phyloP scores from a whole-genome alignment of 2,113 vertebrate species.

The Jaculus jaculus region DNA sequence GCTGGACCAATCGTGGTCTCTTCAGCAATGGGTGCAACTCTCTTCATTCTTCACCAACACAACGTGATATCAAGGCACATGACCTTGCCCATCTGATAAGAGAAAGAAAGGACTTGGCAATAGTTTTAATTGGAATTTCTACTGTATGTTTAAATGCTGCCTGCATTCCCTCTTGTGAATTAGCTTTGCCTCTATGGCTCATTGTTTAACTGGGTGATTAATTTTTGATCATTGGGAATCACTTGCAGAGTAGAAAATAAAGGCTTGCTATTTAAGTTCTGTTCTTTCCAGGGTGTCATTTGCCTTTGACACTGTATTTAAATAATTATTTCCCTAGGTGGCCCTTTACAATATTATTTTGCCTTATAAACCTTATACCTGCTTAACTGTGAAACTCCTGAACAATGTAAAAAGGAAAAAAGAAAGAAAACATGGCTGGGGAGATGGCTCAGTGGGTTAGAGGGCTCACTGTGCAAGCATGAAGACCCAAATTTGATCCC shows the following conservation, averaged over 20 bases:
- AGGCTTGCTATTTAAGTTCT: not conserved
- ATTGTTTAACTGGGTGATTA: not conserved
- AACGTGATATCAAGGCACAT: not conserved
- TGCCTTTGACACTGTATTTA: not conserved
- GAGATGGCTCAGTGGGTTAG: no score
- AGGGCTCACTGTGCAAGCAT: no score
- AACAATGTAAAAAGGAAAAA: not conserved
- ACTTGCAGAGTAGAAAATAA: not conserved
- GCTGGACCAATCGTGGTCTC: not conserved
- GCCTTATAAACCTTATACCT: not conserved
- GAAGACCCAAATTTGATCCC: no score
- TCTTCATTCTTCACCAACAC: not conserved
- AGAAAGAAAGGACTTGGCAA: not conserved
- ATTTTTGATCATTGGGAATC: not conserved
- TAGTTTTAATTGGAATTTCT: not conserved
- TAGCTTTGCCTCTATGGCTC: no score
- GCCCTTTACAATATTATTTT: not conserved
- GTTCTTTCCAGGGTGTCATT: not conserved
- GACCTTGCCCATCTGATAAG: not conserved
- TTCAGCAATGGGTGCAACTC: not conserved
- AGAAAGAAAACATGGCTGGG: no score
- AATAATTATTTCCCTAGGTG: not conserved
- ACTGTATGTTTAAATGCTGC: not conserved
- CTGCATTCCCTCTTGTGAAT: not conserved
- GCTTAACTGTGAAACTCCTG: conserved; percentile 9